A percentile compares a stretch with the other conserved stretches of the same genome.
phyloP scores from a whole-genome alignment of 2,888 invertebrate species.

The Drosophila meridiana region DNA sequence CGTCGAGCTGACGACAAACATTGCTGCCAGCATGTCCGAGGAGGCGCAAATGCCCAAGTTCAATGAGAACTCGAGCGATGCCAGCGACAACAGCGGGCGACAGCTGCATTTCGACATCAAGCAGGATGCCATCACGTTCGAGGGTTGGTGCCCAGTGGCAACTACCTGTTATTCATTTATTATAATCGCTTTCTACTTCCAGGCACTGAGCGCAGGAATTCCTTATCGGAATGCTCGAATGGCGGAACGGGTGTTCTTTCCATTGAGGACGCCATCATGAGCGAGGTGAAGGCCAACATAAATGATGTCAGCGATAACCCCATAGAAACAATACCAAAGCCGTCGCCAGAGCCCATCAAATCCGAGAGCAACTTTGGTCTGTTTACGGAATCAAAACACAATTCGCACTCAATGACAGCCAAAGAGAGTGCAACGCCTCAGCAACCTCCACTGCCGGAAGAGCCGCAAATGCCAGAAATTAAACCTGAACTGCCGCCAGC shows the following conservation, averaged over 20 bases:
- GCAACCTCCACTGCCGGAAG: background rate
- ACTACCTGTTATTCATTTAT: background rate
- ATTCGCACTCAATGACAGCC: constrained; percentile 2
- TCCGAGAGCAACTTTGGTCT: constrained; percentile 27
- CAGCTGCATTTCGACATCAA: constrained; percentile 84
- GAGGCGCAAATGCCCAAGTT: constrained; percentile 85
- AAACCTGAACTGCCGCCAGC: constrained; percentile 13
- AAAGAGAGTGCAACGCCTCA: constrained; percentile 14
- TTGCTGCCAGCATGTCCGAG: constrained; percentile 83
- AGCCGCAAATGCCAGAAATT: constrained; percentile 24
- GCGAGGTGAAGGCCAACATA: constrained; percentile 64
- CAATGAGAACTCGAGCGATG: constrained; percentile 81
- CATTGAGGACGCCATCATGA: constrained; percentile 69
- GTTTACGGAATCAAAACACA: constrained; percentile 20
- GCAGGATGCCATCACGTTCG: constrained; percentile 84
- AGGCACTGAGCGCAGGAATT: constrained; percentile 79
- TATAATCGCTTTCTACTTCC: background rate
- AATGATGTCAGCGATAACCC: constrained; percentile 37
- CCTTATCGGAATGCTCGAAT: constrained; percentile 45
- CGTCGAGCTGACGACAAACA: constrained; percentile 77
- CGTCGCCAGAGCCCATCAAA: constrained; percentile 12
- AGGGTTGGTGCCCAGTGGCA: constrained; percentile 66
- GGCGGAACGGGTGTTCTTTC: constrained; percentile 30
- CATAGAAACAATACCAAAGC: constrained; percentile 20
- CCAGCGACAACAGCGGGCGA: constrained; percentile 43